Conservation (phyloP, 2,113 vertebrate species). For the Sigmodon hispidus region DNA sequence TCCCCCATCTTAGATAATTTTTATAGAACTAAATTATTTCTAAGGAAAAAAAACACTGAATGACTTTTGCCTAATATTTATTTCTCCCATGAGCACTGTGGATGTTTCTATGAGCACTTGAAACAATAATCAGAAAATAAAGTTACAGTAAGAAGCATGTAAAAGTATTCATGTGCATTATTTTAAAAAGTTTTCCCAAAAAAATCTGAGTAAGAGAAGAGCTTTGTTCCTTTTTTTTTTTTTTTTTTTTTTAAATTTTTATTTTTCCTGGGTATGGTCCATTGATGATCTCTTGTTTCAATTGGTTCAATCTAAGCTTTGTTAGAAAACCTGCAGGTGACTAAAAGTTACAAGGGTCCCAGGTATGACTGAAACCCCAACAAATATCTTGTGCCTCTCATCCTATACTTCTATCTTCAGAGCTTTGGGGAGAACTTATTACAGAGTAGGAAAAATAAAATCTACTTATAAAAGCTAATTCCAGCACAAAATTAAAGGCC, state of each 20-base stretch:
- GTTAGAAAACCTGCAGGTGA: constrained; percentile 57
- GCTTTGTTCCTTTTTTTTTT: neutral
- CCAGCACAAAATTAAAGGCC: neutral
- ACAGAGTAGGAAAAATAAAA: neutral
- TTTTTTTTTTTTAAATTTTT: constrained; percentile 41
- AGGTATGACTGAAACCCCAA: neutral
- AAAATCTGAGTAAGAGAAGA: neutral
- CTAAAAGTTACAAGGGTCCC: neutral
- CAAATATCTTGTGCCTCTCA: neutral
- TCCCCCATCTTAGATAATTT: neutral
- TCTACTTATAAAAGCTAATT: neutral
- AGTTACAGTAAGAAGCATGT: neutral
- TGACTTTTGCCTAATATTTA: neutral
- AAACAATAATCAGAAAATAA: neutral
- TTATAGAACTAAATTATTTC: neutral
- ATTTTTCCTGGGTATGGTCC: neutral
- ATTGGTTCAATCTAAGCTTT: constrained; percentile 37
- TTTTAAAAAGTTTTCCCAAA: neutral
- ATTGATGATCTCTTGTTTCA: constrained; percentile 27
- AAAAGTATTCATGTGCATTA: neutral
- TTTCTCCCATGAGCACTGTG: neutral
- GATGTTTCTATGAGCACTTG: neutral
- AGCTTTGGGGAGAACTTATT: constrained; percentile 9
- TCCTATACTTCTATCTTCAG: neutral
- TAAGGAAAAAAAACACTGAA: neutral